Percentiles rank a stretch among this genome's conserved stretches.
Evolutionary conservation across 2,888 invertebrate species (phyloP).

Genomic region (Dorcus hopei): DNA sequence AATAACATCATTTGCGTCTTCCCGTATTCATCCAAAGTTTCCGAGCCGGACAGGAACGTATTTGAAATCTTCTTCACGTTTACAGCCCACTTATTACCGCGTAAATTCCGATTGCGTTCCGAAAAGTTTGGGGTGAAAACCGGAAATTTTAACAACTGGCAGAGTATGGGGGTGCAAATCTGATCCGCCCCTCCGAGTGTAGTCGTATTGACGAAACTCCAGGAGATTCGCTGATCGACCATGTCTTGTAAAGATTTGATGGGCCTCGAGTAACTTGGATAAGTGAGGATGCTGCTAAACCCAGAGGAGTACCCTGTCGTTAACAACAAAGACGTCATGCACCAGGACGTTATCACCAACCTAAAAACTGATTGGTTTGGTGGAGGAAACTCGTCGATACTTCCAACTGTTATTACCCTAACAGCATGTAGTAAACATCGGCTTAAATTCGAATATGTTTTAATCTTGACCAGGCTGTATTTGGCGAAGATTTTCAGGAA

Average conservation of each 20-base stretch:
- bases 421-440: conserved; percentile 4
- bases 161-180: neutral
- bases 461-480: neutral
- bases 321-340: conserved; percentile 14
- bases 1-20: conserved; percentile 20
- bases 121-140: neutral
- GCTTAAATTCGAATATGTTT: conserved; percentile 3
- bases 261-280: conserved; percentile 10
- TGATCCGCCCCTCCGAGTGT: neutral
- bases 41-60: conserved; percentile 20
- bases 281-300: conserved; percentile 22
- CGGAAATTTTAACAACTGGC: neutral
- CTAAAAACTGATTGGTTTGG: conserved; percentile 10
- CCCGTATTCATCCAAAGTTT: conserved; percentile 23
- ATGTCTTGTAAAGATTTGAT: conserved; percentile 23
- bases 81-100: conserved; percentile 16
- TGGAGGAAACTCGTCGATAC: conserved; percentile 4
- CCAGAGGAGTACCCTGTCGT: conserved; percentile 24
- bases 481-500: conserved; percentile 5
- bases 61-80: conserved; percentile 20
- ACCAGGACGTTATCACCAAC: conserved; percentile 16
- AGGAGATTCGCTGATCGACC: conserved; percentile 14
- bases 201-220: neutral
- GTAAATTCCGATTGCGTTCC: neutral
- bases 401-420: conserved; percentile 7